Evolutionary conservation across 1,140 invertebrate species (phyloP).

Genomic region (Druon quercuslanigerum): DNA sequence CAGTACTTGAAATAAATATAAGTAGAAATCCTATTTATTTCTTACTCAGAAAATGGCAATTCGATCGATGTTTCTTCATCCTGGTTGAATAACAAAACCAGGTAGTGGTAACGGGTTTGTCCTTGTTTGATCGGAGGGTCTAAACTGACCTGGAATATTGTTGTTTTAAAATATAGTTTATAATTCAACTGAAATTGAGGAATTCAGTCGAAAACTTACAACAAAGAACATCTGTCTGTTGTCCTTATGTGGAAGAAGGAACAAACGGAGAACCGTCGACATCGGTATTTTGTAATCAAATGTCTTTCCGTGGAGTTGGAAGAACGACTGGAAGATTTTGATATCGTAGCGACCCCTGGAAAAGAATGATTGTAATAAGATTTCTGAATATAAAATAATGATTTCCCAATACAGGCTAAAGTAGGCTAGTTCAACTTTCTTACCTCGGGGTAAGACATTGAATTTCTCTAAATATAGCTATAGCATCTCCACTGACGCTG

Average conservation of each 20-base stretch:
- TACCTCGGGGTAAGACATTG: slow-evolving; percentile 98
- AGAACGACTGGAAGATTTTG: slow-evolving; percentile 97
- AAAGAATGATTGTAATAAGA: slow-evolving; percentile 44
- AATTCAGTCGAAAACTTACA: slow-evolving; percentile 75
- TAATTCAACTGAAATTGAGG: slow-evolving; percentile 11
- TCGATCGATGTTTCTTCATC: slow-evolving; percentile 97
- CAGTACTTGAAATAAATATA: not conserved
- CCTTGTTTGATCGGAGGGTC: slow-evolving; percentile 99
- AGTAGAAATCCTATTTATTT: slow-evolving; percentile 13
- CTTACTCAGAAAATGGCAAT: slow-evolving; percentile 92
- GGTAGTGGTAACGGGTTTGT: slow-evolving; percentile 96
- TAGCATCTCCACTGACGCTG: slow-evolving; percentile 97
- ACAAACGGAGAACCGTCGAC: slow-evolving; percentile 95
- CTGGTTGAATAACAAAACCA: slow-evolving; percentile 95
- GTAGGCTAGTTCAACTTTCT: slow-evolving; percentile 36
- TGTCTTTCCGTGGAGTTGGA: slow-evolving; percentile 99
- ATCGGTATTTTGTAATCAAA: slow-evolving; percentile 99
- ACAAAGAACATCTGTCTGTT: slow-evolving; percentile 99
- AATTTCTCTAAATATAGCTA: slow-evolving; percentile 97
- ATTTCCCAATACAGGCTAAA: slow-evolving; percentile 30
- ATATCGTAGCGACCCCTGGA: slow-evolving; percentile 99
- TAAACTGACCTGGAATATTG: slow-evolving; percentile 83
- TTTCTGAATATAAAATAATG: slow-evolving; percentile 9
- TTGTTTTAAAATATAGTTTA: slow-evolving; percentile 14
- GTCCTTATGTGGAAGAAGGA: slow-evolving; percentile 98